phyloP scores from a whole-genome alignment of 2,113 vertebrate species.

The Saccopteryx leptura region DNA sequence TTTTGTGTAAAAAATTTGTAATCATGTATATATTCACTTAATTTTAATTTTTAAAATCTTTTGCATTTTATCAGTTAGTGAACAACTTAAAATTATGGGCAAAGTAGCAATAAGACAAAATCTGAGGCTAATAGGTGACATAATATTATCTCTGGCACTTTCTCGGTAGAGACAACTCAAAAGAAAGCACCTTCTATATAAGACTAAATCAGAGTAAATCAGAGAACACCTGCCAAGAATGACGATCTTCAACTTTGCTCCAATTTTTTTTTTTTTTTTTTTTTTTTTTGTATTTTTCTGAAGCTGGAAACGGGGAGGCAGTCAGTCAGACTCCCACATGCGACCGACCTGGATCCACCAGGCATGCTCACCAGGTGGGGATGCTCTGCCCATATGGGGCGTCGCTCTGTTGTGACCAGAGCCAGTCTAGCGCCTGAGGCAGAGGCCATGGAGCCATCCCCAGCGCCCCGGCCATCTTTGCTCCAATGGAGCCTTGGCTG shows the following conservation, averaged over 20 bases:
- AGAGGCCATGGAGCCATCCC: too few species aligned
- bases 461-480: too few species aligned
- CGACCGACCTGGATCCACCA: too few species aligned
- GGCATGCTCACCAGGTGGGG: too few species aligned
- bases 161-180: not conserved
- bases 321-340: too few species aligned
- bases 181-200: not conserved
- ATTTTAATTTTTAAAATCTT: conserved; percentile 29
- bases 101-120: not conserved
- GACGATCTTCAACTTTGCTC: not conserved
- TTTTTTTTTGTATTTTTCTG: too few species aligned
- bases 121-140: not conserved
- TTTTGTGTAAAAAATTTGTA: conserved; percentile 52
- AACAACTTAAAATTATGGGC: not conserved
- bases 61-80: not conserved
- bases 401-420: too few species aligned
- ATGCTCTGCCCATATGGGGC: too few species aligned
- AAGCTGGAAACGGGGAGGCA: too few species aligned
- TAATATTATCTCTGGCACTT: not conserved
- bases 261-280: too few species aligned
- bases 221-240: conserved; percentile 31
- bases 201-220: not conserved
- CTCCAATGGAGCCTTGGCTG: too few species aligned
- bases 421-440: too few species aligned
- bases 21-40: not conserved